Conservation (phyloP, 2,797 vertebrate genomes). For the Poecilia picta region DNA sequence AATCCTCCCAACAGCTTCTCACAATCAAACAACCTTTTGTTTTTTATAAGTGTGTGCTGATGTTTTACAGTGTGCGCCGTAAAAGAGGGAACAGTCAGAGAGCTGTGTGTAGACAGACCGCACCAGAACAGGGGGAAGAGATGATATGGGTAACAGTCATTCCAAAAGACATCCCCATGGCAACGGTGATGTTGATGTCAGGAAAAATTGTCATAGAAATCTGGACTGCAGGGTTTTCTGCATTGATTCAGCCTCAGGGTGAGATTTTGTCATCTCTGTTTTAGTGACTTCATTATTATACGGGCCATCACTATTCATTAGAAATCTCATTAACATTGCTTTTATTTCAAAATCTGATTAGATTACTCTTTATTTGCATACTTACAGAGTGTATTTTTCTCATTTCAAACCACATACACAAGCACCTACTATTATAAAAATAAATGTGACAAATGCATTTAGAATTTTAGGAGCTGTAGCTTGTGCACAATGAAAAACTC, state of each 20-base stretch:
- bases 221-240: conserved; percentile 11
- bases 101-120: conserved; percentile 29
- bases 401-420: neutral
- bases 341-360: neutral
- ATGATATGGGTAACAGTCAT: conserved; percentile 58
- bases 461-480: neutral
- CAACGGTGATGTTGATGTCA: conserved; percentile 35
- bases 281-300: neutral
- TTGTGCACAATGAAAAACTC: neutral
- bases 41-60: conserved; percentile 66
- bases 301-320: neutral
- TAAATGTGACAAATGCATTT: neutral
- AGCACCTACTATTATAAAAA: neutral
- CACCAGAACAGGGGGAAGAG: neutral
- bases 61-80: conserved; percentile 68
- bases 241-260: neutral
- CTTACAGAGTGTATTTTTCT: neutral
- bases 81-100: conserved; percentile 47
- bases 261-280: neutral
- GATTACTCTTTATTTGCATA: neutral
- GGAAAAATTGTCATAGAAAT: conserved; percentile 21
- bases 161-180: conserved; percentile 57
- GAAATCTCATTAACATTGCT: neutral
- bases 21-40: conserved; percentile 34
- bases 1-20: conserved; percentile 48